Conservation (phyloP, 2,797 vertebrate species). For the Hafferia zeledoni region DNA sequence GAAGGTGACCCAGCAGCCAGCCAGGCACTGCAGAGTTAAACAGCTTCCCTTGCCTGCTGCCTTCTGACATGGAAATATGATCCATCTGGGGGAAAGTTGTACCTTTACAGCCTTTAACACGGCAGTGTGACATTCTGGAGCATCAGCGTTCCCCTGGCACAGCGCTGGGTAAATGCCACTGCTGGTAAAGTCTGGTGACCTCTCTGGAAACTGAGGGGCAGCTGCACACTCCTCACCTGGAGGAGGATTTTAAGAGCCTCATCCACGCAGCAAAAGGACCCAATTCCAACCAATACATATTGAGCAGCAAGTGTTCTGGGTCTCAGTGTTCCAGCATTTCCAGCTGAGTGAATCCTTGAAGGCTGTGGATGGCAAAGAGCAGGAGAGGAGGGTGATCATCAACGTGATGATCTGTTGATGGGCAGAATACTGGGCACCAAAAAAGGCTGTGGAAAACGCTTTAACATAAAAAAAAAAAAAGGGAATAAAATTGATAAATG, state of each 20-base stretch:
- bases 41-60: not conserved
- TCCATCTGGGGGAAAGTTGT: not conserved
- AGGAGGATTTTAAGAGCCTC: not conserved
- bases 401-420: fast-evolving
- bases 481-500: not conserved
- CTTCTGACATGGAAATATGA: not conserved
- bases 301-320: not conserved
- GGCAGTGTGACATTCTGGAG: not conserved
- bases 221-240: fast-evolving
- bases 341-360: not conserved
- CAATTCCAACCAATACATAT: fast-evolving
- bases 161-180: not conserved
- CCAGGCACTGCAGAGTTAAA: not conserved
- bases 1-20: conserved; percentile 23
- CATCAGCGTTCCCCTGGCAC: conserved; percentile 17
- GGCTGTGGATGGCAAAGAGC: not conserved
- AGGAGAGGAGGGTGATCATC: not conserved
- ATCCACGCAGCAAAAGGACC: not conserved
- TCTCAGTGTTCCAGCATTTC: not conserved
- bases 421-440: not conserved
- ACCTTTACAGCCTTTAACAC: not conserved
- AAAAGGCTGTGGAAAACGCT: not conserved
- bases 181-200: not conserved
- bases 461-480: not conserved
- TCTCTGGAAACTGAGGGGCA: not conserved